Conservation (phyloP, 2,888 invertebrate species). For the Gerosis bhagava region DNA sequence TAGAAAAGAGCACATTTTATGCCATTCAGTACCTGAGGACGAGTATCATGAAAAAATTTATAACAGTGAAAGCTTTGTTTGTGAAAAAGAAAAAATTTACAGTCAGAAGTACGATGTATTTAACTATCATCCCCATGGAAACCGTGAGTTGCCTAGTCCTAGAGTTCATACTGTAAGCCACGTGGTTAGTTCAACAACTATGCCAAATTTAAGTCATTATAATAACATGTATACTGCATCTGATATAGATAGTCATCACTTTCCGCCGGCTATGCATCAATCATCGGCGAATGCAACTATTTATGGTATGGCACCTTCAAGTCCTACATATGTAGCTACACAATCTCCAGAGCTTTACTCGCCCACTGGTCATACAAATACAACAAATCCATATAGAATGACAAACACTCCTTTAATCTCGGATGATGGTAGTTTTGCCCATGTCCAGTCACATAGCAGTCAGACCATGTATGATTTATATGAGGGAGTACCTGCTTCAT, state of each 20-base stretch:
- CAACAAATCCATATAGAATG: conserved; percentile 76
- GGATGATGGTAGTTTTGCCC: conserved; percentile 74
- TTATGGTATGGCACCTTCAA: conserved; percentile 60
- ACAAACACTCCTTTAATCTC: conserved; percentile 74
- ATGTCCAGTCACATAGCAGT: conserved; percentile 67
- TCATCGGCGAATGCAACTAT: conserved; percentile 61
- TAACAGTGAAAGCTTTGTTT: conserved; percentile 61
- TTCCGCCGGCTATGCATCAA: conserved; percentile 53
- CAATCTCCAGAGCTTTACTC: conserved; percentile 75
- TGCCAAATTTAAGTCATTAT: conserved; percentile 74
- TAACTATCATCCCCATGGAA: conserved; percentile 65
- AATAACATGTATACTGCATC: conserved; percentile 58
- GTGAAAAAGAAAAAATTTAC: conserved; percentile 70
- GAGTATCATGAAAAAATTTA: conserved; percentile 69
- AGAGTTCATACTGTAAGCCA: conserved; percentile 73
- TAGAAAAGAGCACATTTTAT: conserved; percentile 59
- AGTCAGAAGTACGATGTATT: conserved; percentile 68
- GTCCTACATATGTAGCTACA: conserved; percentile 71
- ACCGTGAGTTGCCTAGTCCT: conserved; percentile 59
- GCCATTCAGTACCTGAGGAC: conserved; percentile 56
- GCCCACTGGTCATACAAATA: conserved; percentile 75
- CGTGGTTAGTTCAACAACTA: conserved; percentile 73
- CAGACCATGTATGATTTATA: conserved; percentile 77
- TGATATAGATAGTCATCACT: conserved; percentile 56
- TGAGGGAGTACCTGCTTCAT: conserved; percentile 66